Base-by-base conservation (phyloP, 2,888 invertebrate genomes). In the Rosalia funebris region DNA sequence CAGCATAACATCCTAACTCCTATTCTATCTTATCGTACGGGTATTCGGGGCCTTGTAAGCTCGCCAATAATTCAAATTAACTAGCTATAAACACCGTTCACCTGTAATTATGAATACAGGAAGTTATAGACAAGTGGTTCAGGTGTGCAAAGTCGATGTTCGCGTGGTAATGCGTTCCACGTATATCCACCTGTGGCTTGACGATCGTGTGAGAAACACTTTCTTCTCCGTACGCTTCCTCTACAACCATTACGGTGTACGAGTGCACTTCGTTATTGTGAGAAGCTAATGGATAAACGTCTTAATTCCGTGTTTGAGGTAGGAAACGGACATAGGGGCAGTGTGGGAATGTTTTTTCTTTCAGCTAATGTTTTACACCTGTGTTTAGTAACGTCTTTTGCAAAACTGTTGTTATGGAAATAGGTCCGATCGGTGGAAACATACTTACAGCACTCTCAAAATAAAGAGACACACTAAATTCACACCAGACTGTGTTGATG, bases 131-230 rank as follows among this genome's bases (percentile, higher is more conserved):
- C 53, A 32, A 42, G 53, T 42, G 53, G 31, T 32, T 53, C 53
- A 53, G 53, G 53, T 53, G 53, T 42, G 41, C 53, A 31, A 53
- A 53, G 53, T 32, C 20, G 53, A 1, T 32, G 53, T 41, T 53
- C 25, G 32, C 53, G 16, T 42, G 31, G 53, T 12, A 42, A 42
- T 53, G 17, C 41, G 25, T 17, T 53, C 31, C 39, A 39, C 16
- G 14, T 39, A 20, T 14, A n/a, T 34, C 11, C 53, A 53, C 53
- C 53, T 53, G 53, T 42, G 42, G 9, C 19, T 39, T 50, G 39
- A 20, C n/a, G 39, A 42, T 42, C 17, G 37, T 53, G 42, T 42
- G 52, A 53, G 25, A 50, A 19, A 15, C 50, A 15, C 10, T 34
- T 25, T 25, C 25, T 48, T 36, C 19, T 19, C 17, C 17, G 16